These are phyloP conservation scores for Pseudomugil gertrudae DNA, from an alignment of 2,797 vertebrate species.

Conservation along the genomic window DNA sequence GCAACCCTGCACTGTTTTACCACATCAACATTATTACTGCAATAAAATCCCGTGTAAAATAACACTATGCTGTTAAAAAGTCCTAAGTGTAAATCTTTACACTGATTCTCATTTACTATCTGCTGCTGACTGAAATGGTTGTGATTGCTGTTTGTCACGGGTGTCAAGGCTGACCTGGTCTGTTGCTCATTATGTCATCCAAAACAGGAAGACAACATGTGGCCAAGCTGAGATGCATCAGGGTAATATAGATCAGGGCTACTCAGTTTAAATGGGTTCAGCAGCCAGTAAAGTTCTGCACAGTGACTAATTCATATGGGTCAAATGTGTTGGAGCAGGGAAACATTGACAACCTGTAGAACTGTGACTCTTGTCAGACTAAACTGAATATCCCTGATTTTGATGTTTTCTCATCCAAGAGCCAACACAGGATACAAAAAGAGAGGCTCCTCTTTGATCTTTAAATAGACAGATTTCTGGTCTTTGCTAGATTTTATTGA, in stretches of 20 bases:
- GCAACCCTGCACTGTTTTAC: conserved; percentile 15
- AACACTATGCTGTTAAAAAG: not conserved
- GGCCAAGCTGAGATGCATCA: too few relatives aligned
- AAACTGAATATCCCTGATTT: too few relatives aligned
- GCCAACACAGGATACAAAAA: not conserved
- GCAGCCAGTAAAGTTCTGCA: too few relatives aligned
- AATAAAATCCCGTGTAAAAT: not conserved
- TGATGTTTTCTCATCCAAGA: not conserved
- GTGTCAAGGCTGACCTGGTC: conserved; percentile 19
- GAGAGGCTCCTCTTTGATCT: not conserved
- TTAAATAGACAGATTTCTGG: not conserved
- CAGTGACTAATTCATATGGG: too few relatives aligned
- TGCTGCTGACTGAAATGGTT: not conserved
- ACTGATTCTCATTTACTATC: conserved; percentile 2
- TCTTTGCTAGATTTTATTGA: not conserved
- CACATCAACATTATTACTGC: not conserved
- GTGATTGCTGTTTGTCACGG: not conserved
- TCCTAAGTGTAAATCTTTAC: not conserved
- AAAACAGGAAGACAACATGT: not conserved
- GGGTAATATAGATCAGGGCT: too few relatives aligned
- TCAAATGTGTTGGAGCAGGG: too few relatives aligned
- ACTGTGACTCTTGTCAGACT: too few relatives aligned
- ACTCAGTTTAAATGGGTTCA: too few relatives aligned
- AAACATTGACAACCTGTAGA: too few relatives aligned
- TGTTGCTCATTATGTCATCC: conserved; percentile 20